Base-by-base conservation (phyloP, 2,888 invertebrate genomes). In the Miltochrista miniata region DNA sequence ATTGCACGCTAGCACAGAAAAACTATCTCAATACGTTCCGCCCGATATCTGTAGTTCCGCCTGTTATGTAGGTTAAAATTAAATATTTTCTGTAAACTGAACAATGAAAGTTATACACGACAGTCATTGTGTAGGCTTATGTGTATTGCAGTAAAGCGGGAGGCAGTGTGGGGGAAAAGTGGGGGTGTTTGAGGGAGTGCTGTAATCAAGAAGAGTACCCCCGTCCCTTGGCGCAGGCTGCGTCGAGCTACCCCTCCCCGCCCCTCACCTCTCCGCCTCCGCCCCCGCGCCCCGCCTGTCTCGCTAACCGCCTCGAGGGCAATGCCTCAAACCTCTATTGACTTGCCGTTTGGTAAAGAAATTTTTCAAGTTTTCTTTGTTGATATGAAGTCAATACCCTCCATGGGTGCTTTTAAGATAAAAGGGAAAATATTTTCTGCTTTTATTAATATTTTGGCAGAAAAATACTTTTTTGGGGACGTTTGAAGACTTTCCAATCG, bases 181-280 rank as follows among this genome's bases (percentile, higher is more conserved):
- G 61, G 67, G 61, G 61, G 76, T 75, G 65, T 63, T 58, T 68
- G 74, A 79, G 81, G 83, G 83, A 70, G 83, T 77, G 80, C 84
- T 82, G 90, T 92, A 92, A 92, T 92, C 92, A 92, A 92, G 91
- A 88, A 90, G 91, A 92, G 92, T 92, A 91, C 86, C 83, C 76
- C 85, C 31, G 89, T 90, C 91, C 91, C 90, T 69, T 81, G 88
- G 82, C 85, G 77, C 79, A 65, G 68, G 72, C 76, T 68, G 68
- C 66, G 65, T 68, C 56, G 60, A 53, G 50, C 64, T 39, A 34
- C 46, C 54, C 55, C 44, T 31, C 64, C 58, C 65, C 68, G 60
- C 62, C 68, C 74, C 68, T 15, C 69, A 52, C 67, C 54, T 11
- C 82, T 75, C 75, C 15, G 38, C 54, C 59, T 70, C 9, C 54